Evolutionary conservation across 92 coral and sea anemone species (phyloP), one percentile per base, ranked within the genome.

Genomic region (Metridium senile): DNA sequence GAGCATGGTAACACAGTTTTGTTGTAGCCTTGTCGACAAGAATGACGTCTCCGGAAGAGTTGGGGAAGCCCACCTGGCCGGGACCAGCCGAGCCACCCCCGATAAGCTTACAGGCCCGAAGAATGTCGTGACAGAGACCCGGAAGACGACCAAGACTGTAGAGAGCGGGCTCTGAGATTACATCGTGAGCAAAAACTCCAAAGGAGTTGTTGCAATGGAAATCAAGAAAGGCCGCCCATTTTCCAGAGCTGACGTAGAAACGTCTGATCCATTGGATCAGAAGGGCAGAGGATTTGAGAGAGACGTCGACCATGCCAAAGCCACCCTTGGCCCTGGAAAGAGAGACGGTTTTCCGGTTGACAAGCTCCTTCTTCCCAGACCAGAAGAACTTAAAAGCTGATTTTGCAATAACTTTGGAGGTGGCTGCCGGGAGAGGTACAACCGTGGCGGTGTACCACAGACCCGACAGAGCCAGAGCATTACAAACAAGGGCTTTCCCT

Each of bases 381-480:
- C 78, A 74, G 68, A 74, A 26, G 26, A 74, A 74, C 1, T 28
- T 32, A n/a, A 0, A 74, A 22, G 54, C 39, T 22, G 0, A 21
- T 0, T 54, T 8, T 13, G 49, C 13, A 4, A 13, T 4, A 21
- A 9, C 46, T 1, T 26, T 26, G 1, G 20, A 30, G 32, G 21
- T 9, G 1, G 9, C 52, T 0, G 51, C 77, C 31, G 77, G 77
- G 0, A 72, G 22, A 9, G 62, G 16, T 10, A 72, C 0, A 1
- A 86, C 46, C 0, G 87, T 66, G 0, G 85, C 80, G 0, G 72
- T 53, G 39, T 86, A 81, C 91, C 87, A 82, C 0, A 86, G 71
- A 0, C 49, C 58, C 22, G 72, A 69, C 0, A 82, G 74, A 8
- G 75, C 84, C 0, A 82, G 67, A 0, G 76, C 79, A 47, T 82